Percentiles rank a stretch among this genome's conserved stretches.
These are phyloP conservation scores for Microtus obscurus DNA, from an alignment of 2,797 vertebrate species.

Conservation along the genomic window DNA sequence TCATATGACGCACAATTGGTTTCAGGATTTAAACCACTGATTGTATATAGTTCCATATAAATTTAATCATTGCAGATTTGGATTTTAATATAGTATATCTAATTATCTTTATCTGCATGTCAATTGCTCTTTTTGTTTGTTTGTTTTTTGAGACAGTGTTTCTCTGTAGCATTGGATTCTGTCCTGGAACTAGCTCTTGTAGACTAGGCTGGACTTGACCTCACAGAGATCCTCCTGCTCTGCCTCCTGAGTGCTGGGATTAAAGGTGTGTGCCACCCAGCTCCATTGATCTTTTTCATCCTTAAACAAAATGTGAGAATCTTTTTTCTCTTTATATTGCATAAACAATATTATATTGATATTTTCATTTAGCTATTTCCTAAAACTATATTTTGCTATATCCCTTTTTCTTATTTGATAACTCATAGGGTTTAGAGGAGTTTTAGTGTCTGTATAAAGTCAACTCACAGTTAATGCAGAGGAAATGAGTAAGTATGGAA, in stretches of 20 bases:
- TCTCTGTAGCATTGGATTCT: too few relatives aligned
- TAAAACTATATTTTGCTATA: conserved; percentile 30
- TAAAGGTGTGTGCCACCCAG: too few relatives aligned
- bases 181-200: too few relatives aligned
- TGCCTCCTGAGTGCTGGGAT: too few relatives aligned
- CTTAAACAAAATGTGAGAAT: not conserved
- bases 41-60: not conserved
- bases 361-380: conserved; percentile 32
- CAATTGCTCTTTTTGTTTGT: not conserved
- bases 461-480: not conserved
- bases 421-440: not conserved
- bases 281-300: not conserved
- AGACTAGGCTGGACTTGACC: too few relatives aligned
- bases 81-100: conserved; percentile 14
- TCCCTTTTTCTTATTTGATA: conserved; percentile 37
- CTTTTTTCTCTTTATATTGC: not conserved
- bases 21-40: conserved; percentile 22
- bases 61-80: not conserved
- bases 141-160: too few relatives aligned
- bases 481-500: not conserved
- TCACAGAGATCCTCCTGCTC: too few relatives aligned
- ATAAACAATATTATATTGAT: not conserved
- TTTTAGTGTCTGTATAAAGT: conserved; percentile 16
- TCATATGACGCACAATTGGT: not conserved
- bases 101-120: not conserved